phyloP scores from a whole-genome alignment of 2,888 invertebrate genomes.

The Chirona hameri region DNA sequence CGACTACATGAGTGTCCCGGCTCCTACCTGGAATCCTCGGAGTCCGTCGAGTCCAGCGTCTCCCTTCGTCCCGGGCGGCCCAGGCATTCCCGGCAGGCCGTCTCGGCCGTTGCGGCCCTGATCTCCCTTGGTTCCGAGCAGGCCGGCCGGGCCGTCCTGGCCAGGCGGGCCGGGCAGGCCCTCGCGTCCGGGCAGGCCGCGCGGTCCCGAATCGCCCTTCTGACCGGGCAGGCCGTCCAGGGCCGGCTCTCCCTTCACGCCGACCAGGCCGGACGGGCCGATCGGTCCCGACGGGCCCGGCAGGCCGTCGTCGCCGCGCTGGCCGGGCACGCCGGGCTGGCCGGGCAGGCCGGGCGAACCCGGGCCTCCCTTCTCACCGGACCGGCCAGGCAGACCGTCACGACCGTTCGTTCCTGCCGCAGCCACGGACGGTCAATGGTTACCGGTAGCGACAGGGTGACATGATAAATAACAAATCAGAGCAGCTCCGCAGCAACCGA shows the following conservation, averaged over 20 bases:
- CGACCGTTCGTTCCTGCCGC: constrained; percentile 42
- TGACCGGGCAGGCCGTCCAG: constrained; percentile 48
- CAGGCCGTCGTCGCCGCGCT: constrained; percentile 42
- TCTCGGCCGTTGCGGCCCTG: neutral
- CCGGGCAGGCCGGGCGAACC: constrained; percentile 62
- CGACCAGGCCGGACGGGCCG: neutral
- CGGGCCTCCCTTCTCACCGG: constrained; percentile 47
- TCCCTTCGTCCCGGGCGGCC: constrained; percentile 54
- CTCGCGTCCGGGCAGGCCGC: constrained; percentile 57
- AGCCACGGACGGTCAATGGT: constrained; percentile 48
- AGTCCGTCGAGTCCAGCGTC: constrained; percentile 43
- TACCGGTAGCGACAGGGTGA: constrained; percentile 40
- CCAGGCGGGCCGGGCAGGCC: constrained; percentile 48
- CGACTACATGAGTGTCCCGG: no score
- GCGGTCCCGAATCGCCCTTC: constrained; percentile 54
- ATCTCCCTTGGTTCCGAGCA: neutral
- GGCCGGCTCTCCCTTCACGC: neutral
- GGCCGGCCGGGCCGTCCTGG: neutral
- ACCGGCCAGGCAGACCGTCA: neutral
- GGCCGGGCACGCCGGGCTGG: constrained; percentile 47
- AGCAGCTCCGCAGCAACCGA: no score
- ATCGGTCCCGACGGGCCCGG: constrained; percentile 46
- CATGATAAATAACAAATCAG: no score
- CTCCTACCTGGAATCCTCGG: constrained; percentile 39
- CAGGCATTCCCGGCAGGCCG: neutral